A percentile compares a stretch with the other conserved stretches of the same genome.
phyloP scores from a whole-genome alignment of 2,797 vertebrate species.

The Anniella stebbinsi region DNA sequence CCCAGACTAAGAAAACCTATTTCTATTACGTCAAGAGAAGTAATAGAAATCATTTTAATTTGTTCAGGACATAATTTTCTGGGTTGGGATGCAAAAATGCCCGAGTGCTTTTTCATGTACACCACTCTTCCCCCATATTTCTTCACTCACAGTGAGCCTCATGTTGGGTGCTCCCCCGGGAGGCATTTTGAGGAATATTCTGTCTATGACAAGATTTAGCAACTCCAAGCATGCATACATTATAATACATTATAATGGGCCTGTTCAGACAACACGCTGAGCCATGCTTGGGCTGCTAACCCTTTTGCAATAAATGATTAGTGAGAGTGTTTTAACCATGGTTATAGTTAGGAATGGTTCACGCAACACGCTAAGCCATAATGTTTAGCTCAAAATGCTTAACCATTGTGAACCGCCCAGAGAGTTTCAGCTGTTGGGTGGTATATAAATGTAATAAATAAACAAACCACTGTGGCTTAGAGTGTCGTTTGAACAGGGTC shows the following conservation, averaged over 20 bases:
- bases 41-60: background rate
- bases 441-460: too few species aligned
- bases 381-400: too few species aligned
- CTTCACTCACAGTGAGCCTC: background rate
- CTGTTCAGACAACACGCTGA: too few species aligned
- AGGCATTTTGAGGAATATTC: background rate
- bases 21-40: background rate
- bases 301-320: too few species aligned
- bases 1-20: background rate
- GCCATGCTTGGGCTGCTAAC: too few species aligned
- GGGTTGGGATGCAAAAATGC: background rate
- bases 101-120: background rate
- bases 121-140: background rate
- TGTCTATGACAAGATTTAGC: background rate
- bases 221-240: background rate
- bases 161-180: background rate
- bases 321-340: too few species aligned
- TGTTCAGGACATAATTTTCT: background rate
- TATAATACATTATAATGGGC: background rate
- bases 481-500: too few species aligned
- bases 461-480: too few species aligned
- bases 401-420: too few species aligned
- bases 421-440: too few species aligned
- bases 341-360: too few species aligned
- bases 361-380: too few species aligned